Conservation (phyloP, 2,888 invertebrate species). For the Leptinotarsa juncta region DNA sequence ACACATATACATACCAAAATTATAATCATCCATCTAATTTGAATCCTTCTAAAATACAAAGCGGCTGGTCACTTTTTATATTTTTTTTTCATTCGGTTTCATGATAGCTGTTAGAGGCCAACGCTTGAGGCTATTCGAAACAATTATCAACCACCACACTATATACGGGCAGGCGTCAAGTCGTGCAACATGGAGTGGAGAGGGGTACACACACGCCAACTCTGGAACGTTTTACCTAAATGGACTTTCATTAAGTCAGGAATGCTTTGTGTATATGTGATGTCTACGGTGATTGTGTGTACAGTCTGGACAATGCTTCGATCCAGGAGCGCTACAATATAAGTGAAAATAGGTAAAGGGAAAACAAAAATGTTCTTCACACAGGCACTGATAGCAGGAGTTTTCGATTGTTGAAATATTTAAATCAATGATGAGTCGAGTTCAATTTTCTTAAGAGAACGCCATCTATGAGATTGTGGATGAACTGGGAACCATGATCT, state of each 20-base stretch:
- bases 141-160: constrained; percentile 18
- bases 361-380: not conserved
- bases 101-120: not conserved
- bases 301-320: constrained; percentile 36
- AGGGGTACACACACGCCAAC: constrained; percentile 33
- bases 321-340: not conserved
- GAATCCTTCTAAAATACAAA: too few species aligned
- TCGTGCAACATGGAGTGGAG: constrained; percentile 5
- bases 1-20: too few species aligned
- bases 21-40: too few species aligned
- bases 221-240: constrained; percentile 65
- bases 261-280: constrained; percentile 67
- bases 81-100: not conserved
- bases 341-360: not conserved
- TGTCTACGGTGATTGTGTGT: constrained; percentile 56
- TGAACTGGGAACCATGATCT: too few species aligned
- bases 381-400: too few species aligned
- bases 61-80: not conserved
- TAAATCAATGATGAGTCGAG: too few species aligned
- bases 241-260: constrained; percentile 66
- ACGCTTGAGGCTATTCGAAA: constrained; percentile 8
- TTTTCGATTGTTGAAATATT: too few species aligned
- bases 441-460: too few species aligned
- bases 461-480: too few species aligned
- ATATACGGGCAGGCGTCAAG: constrained; percentile 14